Base-by-base conservation (phyloP, 2,888 invertebrate species). In the Acleris cristana region DNA sequence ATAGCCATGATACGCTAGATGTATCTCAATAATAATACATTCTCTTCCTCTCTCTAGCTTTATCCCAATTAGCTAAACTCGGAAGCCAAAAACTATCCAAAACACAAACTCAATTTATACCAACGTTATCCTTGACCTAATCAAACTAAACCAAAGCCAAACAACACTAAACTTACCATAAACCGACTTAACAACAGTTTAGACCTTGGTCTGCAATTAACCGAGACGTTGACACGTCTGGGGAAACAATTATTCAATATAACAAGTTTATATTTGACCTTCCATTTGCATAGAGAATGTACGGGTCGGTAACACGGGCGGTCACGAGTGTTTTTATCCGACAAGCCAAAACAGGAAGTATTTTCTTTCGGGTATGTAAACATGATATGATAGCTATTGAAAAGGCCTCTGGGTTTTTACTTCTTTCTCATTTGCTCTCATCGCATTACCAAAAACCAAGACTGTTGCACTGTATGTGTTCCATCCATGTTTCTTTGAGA, bases 241-340 rank as follows among this genome's bases (percentile, higher is more conserved):
- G 71, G 77, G 79, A 82, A 84, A 81, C 79, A 82, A 84, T 84
- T 84, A 82, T 78, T 82, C 79, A 79, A 78, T 81, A 81, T 81
- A 81, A 81, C 78, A 78, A 79, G 81, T 80, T 82, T 79, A 78
- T 78, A 76, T 79, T 81, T 78, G 82, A 81, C 80, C 79, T 76
- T 72, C 75, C 73, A 82, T 83, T 82, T 83, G 71, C 77, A 83
- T 79, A 69, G 53, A 65, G 30, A 70, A 74, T 67, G 71, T 48
- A 74, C 73, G 72, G 57, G 5, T 12, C 2, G 1, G 14, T 2
- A 49, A 48, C 18, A 48, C 48, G 18, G 48, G 18, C 48, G n/a
- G 16, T 1, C 48, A 48, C 18, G 18, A 40, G 14, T 4, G 40
- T 40, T 14, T 40, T 40, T 7, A 26, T 26, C 0, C 7, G 7